phyloP scores from a whole-genome alignment of 2,797 vertebrate genomes.

The Dendrocincla fuliginosa region DNA sequence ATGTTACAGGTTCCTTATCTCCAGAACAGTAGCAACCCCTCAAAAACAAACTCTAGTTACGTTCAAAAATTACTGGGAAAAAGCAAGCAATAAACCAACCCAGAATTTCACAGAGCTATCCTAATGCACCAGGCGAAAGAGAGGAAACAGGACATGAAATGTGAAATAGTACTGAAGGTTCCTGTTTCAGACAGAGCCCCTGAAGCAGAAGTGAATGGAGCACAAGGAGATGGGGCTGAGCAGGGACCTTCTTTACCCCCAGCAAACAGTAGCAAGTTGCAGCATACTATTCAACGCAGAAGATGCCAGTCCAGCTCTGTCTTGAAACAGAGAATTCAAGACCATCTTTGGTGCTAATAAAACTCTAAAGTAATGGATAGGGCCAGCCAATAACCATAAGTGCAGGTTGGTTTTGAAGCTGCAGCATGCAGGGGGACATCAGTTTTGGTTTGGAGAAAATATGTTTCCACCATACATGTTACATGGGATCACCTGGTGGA shows the following conservation, averaged over 20 bases:
- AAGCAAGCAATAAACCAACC: background rate
- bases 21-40: background rate
- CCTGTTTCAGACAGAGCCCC: background rate
- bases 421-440: accelerated
- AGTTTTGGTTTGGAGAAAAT: background rate
- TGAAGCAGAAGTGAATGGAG: background rate
- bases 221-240: background rate
- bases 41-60: background rate
- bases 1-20: background rate
- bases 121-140: background rate
- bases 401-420: background rate
- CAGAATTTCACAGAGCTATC: background rate
- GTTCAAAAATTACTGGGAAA: background rate
- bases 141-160: background rate
- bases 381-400: background rate
- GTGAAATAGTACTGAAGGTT: background rate
- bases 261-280: background rate
- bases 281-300: background rate
- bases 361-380: background rate
- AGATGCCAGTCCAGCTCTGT: background rate
- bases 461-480: background rate
- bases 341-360: background rate
- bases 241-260: background rate
- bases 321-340: background rate
- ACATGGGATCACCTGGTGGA: background rate